Conservation (phyloP, 2,888 invertebrate species). For the Agrotis exclamationis region DNA sequence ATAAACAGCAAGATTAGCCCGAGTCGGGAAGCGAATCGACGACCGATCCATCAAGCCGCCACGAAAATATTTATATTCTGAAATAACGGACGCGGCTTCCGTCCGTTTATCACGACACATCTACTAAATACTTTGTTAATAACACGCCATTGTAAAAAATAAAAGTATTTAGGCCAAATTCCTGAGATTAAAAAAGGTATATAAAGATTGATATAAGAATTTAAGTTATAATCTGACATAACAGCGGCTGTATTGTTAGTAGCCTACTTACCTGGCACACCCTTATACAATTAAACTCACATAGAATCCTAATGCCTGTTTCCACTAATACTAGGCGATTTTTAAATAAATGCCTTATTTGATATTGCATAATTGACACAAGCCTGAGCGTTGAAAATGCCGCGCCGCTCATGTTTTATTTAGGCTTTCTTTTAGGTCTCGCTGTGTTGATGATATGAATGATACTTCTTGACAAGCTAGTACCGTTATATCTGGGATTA, state of each 20-base stretch:
- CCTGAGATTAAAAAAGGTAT: constrained; percentile 17
- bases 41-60: constrained; percentile 83
- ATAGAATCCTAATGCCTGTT: neutral
- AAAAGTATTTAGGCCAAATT: constrained; percentile 53
- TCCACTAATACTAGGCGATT: neutral
- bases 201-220: constrained; percentile 21
- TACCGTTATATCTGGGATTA: neutral
- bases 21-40: constrained; percentile 65
- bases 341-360: neutral
- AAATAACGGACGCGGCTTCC: constrained; percentile 76
- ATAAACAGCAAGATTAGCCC: constrained; percentile 81
- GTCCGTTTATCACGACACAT: constrained; percentile 71
- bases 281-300: neutral
- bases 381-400: neutral
- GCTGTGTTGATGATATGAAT: no score
- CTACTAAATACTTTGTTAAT: constrained; percentile 70
- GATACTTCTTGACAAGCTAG: no score
- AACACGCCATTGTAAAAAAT: constrained; percentile 71
- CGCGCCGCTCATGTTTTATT: neutral
- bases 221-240: constrained; percentile 23
- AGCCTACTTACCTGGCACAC: neutral
- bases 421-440: neutral
- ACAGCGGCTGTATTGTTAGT: neutral
- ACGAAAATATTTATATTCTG: constrained; percentile 82
- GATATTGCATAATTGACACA: no score